Percentiles rank a stretch among this genome's conserved stretches.
Evolutionary conservation across 2,888 invertebrate genomes (phyloP).

Genomic region (Habrosyne pyritoides): DNA sequence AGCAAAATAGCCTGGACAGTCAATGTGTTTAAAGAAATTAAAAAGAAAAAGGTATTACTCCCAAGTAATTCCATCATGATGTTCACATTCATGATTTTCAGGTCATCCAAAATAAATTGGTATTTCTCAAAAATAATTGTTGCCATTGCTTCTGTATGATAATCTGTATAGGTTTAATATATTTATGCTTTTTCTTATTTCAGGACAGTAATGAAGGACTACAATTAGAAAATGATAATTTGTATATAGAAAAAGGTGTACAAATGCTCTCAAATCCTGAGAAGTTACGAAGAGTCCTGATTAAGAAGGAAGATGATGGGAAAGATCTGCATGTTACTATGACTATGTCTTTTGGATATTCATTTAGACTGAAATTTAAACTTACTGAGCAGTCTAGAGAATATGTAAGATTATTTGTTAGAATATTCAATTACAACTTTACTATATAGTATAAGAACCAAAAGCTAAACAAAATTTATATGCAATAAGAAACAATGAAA

Average conservation of each 20-base stretch:
- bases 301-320: slow-evolving; percentile 32
- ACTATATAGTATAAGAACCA: background rate
- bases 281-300: slow-evolving; percentile 37
- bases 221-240: slow-evolving; percentile 45
- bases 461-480: no score
- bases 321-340: slow-evolving; percentile 38
- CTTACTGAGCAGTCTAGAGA: slow-evolving; percentile 51
- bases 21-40: no score
- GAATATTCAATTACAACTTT: background rate
- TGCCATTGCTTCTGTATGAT: no score
- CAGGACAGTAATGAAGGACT: slow-evolving; percentile 60
- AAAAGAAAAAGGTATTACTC: no score
- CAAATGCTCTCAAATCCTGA: slow-evolving; percentile 51
- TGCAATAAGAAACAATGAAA: background rate
- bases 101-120: no score
- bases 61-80: no score
- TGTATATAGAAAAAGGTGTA: slow-evolving; percentile 50
- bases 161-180: no score
- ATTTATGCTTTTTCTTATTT: slow-evolving; percentile 23
- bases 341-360: slow-evolving; percentile 45
- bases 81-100: no score
- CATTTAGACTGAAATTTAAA: slow-evolving; percentile 47
- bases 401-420: slow-evolving; percentile 45
- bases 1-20: no score
- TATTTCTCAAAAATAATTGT: no score